Conservation (phyloP, 37 sponge, comb jelly and placozoan species). For the Oopsacas minuta region DNA sequence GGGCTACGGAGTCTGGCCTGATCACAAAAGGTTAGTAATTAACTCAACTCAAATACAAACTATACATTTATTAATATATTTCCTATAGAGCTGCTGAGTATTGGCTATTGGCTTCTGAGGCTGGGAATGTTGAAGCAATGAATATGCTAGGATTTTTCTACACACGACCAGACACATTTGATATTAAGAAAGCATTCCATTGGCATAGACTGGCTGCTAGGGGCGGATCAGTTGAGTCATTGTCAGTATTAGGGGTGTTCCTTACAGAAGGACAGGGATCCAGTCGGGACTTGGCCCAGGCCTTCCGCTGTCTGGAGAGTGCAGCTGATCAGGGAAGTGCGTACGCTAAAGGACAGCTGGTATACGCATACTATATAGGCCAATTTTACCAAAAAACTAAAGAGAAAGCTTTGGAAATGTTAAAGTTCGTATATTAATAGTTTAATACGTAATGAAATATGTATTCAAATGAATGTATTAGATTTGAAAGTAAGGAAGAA, state of each 20-base stretch:
- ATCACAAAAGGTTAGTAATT: constrained; percentile 8
- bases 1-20: constrained; percentile 36
- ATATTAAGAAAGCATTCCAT: constrained; percentile 33
- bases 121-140: constrained; percentile 31
- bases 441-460: not conserved
- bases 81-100: constrained; percentile 20
- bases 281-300: constrained; percentile 22
- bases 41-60: too few species aligned
- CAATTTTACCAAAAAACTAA: constrained; percentile 30
- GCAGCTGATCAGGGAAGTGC: constrained; percentile 31
- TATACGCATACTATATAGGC: constrained; percentile 29
- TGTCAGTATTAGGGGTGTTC: constrained; percentile 42
- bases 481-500: not conserved
- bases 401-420: constrained; percentile 9
- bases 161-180: constrained; percentile 29
- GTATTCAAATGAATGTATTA: too few species aligned
- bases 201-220: constrained; percentile 40
- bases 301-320: constrained; percentile 32
- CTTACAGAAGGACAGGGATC: constrained; percentile 34
- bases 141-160: constrained; percentile 36
- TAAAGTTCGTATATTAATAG: not conserved
- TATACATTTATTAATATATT: too few species aligned
- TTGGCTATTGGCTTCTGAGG: constrained; percentile 10
- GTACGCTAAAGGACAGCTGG: constrained; percentile 38
- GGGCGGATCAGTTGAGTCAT: constrained; percentile 33